Base-by-base conservation (phyloP, 2,888 invertebrate species). In the Rhodophaea formosa region DNA sequence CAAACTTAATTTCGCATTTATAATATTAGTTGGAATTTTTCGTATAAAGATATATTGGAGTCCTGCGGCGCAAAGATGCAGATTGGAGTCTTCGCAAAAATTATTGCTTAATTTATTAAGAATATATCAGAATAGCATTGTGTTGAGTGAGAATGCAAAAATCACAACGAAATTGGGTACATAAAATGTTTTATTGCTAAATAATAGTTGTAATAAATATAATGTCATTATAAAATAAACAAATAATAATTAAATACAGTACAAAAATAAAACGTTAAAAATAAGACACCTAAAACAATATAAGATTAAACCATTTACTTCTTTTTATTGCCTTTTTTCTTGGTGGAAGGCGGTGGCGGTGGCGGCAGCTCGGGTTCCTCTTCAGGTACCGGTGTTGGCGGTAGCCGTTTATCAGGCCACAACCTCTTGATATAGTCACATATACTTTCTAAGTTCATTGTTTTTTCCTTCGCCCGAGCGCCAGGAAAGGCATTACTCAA, bases 351-450 rank as follows among this genome's bases (percentile, higher is more conserved):
- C 5, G 51, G 59, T 43, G 57, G 62, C 46, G 29, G 16, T 8
- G 61, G 57, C n/a, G 47, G 39, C 1, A 56, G 59, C 23, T 58
- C 59, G 0, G 61, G 62, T 16, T 60, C 58, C 0, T 58, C 69
- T 53, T 74, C 73, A 7, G 75, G 72, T 0, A 75, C 75, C 0
- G 78, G 78, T 0, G 79, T 78, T 0, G 72, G 74, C 0, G 82
- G 79, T 42, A 80, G 60, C 51, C 74, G 66, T 35, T 72, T 72
- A 0, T 79, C 75, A 2, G 84, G 83, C 82, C 83, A 83, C 51
- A 77, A 67, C 3, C 82, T 67, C 12, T 67, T 59, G 10, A 81
- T 69, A 46, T 73, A 83, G 5, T 83, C 83, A 14, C 72, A 70
- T 16, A 84, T 53, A 3, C 57, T 46, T 0, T 53, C 56, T 42